Evolutionary conservation across 2,113 vertebrate species (phyloP), one percentile per base, ranked within the genome.

Genomic region (Colaptes auratus): DNA sequence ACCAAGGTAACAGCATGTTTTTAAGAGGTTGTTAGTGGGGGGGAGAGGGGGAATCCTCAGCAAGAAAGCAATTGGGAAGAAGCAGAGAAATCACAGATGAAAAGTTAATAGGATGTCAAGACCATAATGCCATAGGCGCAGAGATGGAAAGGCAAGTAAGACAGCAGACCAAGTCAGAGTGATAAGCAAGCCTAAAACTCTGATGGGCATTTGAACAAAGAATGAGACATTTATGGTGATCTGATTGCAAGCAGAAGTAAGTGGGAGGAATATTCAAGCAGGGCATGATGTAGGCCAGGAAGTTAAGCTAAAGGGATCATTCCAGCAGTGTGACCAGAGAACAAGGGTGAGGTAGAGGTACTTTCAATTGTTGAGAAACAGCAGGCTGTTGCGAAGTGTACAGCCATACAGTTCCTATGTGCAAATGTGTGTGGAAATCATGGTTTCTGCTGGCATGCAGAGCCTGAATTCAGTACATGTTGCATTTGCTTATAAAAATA

Each of bases 271-370:
- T 92, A 94, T 96, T 88, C 92, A 88, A 94, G 86, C 15, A 95
- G 56, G 48, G 33, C 36, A 64, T 59, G 64, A 96, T 90, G 90
- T 19, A 88, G 10, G 10, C 64, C 72, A 96, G 79, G 86, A 91
- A 92, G 82, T 86, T 88, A 94, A 92, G 16, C 60, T 88, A 92
- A 95, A 64, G 58, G 85, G 92, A 94, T 95, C 94, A 94, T 86
- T 91, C 73, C 90, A 95, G 86, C 73, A 60, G 65, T 27, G 71
- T 77, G 86, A 86, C 82, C 53, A 64, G 75, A 30, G 52, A 90
- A 70, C 24, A 31, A 77, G 65, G 76, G 48, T 18, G 76, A 79
- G 52, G 71, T 75, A 80, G 53, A 92, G 64, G 46, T 63, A 82
- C 31, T 77, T 52, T 64, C 20, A 71, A 46, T 53, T 59, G 48